Evolutionary conservation across 2,797 vertebrate genomes (phyloP).

Genomic region (Malurus splendens): DNA sequence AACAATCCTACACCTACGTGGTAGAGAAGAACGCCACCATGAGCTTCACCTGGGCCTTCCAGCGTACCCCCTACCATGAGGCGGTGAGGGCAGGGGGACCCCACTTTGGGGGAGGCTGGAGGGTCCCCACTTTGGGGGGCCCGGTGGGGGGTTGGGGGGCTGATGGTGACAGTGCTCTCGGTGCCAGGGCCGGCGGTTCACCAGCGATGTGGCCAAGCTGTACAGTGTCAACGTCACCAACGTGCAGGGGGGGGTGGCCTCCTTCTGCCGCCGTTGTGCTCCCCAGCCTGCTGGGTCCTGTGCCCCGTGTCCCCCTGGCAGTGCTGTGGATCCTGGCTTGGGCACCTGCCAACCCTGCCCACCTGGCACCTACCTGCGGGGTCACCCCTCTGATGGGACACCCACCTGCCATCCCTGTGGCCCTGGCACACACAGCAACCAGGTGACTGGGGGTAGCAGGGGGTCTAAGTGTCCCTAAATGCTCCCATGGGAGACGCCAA

Average conservation of each 20-base stretch:
- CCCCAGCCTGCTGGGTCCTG: conserved; percentile 72
- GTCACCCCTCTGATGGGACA: conserved; percentile 75
- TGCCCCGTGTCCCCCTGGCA: conserved; percentile 83
- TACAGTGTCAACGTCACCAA: conserved; percentile 90
- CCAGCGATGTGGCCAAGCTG: conserved; percentile 84
- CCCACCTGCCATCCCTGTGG: conserved; percentile 83
- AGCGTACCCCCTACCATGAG: conserved; percentile 71
- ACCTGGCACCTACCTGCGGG: conserved; percentile 75
- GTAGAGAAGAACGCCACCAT: conserved; percentile 81
- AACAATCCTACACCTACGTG: conserved; percentile 89
- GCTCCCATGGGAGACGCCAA: background rate
- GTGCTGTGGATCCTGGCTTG: conserved; percentile 75
- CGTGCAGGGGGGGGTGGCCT: conserved; percentile 85
- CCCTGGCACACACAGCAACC: conserved; percentile 83
- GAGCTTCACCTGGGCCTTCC: conserved; percentile 94
- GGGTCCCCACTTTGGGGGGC: background rate
- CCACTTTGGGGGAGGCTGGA: background rate
- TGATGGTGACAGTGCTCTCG: background rate
- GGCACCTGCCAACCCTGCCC: conserved; percentile 82
- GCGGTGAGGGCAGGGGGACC: conserved; percentile 20
- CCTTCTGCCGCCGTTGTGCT: conserved; percentile 85
- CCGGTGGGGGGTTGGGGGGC: rapidly evolving
- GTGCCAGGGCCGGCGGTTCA: conserved; percentile 80
- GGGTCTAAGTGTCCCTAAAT: background rate
- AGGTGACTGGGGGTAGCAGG: conserved; percentile 61